phyloP scores from a whole-genome alignment of 2,888 invertebrate species.

The Tetropium fuscum region DNA sequence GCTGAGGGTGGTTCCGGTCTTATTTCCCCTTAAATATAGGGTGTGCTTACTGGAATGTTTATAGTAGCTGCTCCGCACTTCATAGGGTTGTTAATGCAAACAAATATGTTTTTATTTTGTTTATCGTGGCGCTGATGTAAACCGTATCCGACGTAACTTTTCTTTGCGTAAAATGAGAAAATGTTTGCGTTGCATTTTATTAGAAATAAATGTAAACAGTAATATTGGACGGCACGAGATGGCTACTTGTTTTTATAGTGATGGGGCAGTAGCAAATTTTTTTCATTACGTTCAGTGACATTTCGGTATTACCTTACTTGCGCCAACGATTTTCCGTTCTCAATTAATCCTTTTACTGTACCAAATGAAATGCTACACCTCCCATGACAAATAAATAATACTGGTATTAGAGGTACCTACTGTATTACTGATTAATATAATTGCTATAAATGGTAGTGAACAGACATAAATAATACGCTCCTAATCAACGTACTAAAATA shows the following conservation, averaged over 20 bases:
- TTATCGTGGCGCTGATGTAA: slow-evolving; percentile 5
- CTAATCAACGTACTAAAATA: too few relatives aligned
- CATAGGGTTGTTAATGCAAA: slow-evolving; percentile 14
- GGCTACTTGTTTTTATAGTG: not conserved
- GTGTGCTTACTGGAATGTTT: slow-evolving; percentile 25
- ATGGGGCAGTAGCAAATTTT: too few relatives aligned
- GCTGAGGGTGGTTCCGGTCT: slow-evolving; percentile 8
- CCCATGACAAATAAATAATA: too few relatives aligned
- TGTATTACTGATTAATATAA: too few relatives aligned
- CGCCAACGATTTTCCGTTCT: too few relatives aligned
- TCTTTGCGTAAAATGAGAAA: slow-evolving; percentile 13
- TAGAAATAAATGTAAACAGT: slow-evolving; percentile 8
- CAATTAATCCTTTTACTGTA: too few relatives aligned
- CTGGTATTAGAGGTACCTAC: too few relatives aligned
- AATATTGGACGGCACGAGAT: not conserved
- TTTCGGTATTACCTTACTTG: too few relatives aligned
- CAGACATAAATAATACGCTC: too few relatives aligned
- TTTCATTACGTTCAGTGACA: too few relatives aligned
- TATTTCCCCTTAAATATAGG: slow-evolving; percentile 7
- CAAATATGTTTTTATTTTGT: slow-evolving; percentile 26
- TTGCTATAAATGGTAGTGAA: too few relatives aligned
- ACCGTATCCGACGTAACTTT: not conserved
- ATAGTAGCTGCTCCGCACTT: slow-evolving; percentile 17
- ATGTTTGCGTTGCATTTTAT: slow-evolving; percentile 20
- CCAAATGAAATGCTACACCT: too few relatives aligned